Conservation (phyloP, 2,797 vertebrate species). For the Hypotaenidia okinawae region DNA sequence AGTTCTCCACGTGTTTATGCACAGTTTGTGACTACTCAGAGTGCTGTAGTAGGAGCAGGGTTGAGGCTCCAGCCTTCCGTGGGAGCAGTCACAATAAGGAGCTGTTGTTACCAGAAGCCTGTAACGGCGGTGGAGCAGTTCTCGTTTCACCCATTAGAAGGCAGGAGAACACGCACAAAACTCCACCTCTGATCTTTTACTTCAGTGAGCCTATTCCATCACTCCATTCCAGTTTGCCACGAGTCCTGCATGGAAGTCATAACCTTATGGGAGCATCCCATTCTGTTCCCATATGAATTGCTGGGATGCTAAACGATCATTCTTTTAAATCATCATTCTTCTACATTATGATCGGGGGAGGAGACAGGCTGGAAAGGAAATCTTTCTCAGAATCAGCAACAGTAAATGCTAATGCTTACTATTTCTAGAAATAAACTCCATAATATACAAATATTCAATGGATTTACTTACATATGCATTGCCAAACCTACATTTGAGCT, state of each 20-base stretch:
- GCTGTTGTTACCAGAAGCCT: background rate
- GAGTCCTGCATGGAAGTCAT: background rate
- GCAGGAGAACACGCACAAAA: slow-evolving; percentile 33
- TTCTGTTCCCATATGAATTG: background rate
- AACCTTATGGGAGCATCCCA: background rate
- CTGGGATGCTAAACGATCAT: background rate
- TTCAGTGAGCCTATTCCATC: background rate
- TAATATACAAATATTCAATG: background rate
- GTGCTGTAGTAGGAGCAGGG: background rate
- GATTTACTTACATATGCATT: background rate
- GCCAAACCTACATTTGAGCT: background rate
- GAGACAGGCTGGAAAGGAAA: background rate
- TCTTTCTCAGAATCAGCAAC: background rate
- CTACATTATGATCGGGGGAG: background rate
- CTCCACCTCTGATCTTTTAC: background rate
- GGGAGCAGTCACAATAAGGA: background rate
- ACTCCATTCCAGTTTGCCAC: background rate
- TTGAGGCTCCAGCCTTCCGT: background rate
- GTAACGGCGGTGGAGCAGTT: background rate
- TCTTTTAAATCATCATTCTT: background rate
- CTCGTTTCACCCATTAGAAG: slow-evolving; percentile 31
- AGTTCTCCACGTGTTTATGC: background rate
- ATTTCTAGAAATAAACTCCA: background rate
- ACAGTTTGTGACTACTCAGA: accelerated
- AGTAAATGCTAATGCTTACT: background rate